phyloP scores from a whole-genome alignment of 2,797 vertebrate species.

The Enteromius mattozi region DNA sequence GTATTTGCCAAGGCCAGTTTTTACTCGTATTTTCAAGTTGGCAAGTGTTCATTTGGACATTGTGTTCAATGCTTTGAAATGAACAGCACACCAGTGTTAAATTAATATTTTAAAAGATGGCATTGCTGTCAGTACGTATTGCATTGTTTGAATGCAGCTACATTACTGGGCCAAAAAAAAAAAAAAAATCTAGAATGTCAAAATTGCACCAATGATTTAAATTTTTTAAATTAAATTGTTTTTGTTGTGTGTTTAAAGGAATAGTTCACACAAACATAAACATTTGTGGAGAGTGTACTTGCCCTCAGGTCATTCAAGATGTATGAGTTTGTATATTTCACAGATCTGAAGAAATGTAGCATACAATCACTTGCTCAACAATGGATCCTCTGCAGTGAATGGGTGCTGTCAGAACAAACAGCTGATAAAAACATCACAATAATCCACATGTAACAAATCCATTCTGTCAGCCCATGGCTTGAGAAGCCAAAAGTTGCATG shows the following conservation, averaged over 20 bases:
- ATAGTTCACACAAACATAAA: not conserved
- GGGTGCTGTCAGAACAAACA: not conserved
- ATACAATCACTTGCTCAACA: not conserved
- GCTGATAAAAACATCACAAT: not conserved
- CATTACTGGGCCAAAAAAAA: not conserved
- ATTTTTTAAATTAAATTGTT: not conserved
- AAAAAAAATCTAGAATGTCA: not conserved
- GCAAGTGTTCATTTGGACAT: not conserved
- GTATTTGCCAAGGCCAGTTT: slow-evolving; percentile 25
- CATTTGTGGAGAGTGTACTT: not conserved
- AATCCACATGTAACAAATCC: not conserved
- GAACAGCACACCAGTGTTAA: not conserved
- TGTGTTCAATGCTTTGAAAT: not conserved
- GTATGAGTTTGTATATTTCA: not conserved
- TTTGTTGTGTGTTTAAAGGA: not conserved
- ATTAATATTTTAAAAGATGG: not conserved
- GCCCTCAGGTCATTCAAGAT: not conserved
- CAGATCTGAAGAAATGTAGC: not conserved
- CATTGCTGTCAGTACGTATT: not conserved
- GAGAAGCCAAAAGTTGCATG: not conserved
- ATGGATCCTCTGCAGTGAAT: not conserved
- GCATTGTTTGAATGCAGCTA: not conserved
- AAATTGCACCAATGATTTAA: not conserved
- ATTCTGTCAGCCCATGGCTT: not conserved
- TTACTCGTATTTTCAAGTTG: not conserved